Percentiles rank a stretch among this genome's conserved stretches.
phyloP scores from a whole-genome alignment of 2,113 vertebrate species.

The Pelecanus crispus region DNA sequence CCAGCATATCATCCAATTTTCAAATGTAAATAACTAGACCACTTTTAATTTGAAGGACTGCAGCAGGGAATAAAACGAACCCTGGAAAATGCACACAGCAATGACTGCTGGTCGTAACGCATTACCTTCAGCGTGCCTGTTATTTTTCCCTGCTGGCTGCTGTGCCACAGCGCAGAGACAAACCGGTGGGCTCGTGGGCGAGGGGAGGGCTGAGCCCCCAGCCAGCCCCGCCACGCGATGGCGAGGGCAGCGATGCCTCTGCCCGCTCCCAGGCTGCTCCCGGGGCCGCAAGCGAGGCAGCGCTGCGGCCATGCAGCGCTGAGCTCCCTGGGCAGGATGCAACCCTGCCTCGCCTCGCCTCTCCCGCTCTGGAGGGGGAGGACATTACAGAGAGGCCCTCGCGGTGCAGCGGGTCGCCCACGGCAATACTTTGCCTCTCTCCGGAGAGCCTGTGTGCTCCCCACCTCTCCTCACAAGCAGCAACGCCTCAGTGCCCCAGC shows the following conservation, averaged over 20 bases:
- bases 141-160: neutral
- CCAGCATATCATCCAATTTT: constrained; percentile 59
- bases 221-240: fast-evolving
- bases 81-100: neutral
- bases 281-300: neutral
- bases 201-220: neutral
- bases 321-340: neutral
- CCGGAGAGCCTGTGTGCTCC: neutral
- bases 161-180: neutral
- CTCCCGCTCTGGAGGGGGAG: neutral
- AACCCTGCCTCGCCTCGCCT: neutral
- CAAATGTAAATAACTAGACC: constrained; percentile 60
- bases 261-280: neutral
- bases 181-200: fast-evolving
- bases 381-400: neutral
- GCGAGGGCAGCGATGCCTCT: neutral
- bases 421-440: neutral
- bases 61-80: constrained; percentile 19
- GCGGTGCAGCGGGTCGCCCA: neutral
- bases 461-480: neutral
- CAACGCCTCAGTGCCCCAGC: neutral
- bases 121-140: neutral
- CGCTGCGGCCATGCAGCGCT: fast-evolving
- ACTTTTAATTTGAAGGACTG: constrained; percentile 39
- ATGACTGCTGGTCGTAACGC: neutral